Percentiles rank a stretch among this genome's conserved stretches.
These are phyloP conservation scores for Manis crassicaudata DNA, from an alignment of 2,797 vertebrate genomes.

Conservation along the genomic window DNA sequence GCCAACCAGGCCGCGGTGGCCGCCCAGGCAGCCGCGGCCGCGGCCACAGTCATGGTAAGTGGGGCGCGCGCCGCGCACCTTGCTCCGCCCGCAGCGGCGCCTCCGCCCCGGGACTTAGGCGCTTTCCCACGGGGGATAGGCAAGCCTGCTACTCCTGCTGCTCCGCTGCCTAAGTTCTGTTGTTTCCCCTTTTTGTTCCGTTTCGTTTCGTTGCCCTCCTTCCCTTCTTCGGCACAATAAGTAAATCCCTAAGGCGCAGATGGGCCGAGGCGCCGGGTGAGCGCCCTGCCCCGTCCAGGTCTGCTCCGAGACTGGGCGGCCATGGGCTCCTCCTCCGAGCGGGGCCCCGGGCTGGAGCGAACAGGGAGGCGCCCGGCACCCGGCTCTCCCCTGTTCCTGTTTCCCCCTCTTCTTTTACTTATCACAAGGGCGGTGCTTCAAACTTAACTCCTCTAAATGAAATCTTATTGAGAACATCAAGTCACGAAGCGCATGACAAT, in stretches of 20 bases:
- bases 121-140: slow-evolving; percentile 59
- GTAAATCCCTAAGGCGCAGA: slow-evolving; percentile 77
- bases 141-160: slow-evolving; percentile 77
- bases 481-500: neutral
- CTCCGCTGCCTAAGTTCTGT: slow-evolving; percentile 76
- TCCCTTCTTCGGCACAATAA: slow-evolving; percentile 80
- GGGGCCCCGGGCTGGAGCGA: neutral
- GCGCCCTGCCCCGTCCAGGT: slow-evolving; percentile 50
- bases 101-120: slow-evolving; percentile 67
- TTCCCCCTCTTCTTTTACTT: neutral
- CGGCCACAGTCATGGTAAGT: slow-evolving; percentile 92
- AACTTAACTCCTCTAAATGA: neutral
- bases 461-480: neutral
- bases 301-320: neutral
- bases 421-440: neutral
- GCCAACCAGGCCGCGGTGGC: slow-evolving; percentile 95
- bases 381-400: accelerated
- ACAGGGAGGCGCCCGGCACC: accelerated
- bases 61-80: slow-evolving; percentile 69
- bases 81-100: slow-evolving; percentile 18
- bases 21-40: slow-evolving; percentile 93
- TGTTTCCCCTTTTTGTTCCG: slow-evolving; percentile 29
- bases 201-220: slow-evolving; percentile 58
- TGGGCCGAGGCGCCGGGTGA: slow-evolving; percentile 53
- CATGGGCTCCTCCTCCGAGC: neutral